These are phyloP conservation scores for Diplogasteroides magnus DNA, from an alignment of 1,140 invertebrate genomes.

Conservation along the genomic window DNA sequence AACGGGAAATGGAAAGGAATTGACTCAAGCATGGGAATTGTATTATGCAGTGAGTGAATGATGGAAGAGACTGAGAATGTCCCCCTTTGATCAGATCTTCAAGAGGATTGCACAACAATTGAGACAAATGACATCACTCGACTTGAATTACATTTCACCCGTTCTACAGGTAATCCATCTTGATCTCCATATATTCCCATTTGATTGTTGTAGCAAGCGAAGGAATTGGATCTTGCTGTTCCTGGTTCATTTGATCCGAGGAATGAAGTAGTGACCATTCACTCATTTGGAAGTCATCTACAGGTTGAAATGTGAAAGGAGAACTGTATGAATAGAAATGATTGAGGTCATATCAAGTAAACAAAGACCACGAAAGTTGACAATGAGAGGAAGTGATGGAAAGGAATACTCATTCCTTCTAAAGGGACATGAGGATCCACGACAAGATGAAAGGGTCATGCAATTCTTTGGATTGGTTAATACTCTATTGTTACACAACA, in stretches of 20 bases:
- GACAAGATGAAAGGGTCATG: conserved; percentile 99
- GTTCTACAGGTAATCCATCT: conserved; percentile 2
- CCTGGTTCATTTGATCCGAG: conserved; percentile 75
- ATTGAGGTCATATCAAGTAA: conserved; percentile 94
- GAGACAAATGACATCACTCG: conserved; percentile 67
- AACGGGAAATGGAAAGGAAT: conserved; percentile 76
- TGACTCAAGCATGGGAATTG: conserved; percentile 96
- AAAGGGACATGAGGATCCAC: conserved; percentile 96
- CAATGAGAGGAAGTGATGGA: conserved; percentile 87
- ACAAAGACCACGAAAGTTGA: conserved; percentile 87
- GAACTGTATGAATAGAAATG: conserved; percentile 73
- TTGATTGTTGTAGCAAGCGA: conserved; percentile 72
- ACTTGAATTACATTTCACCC: conserved; percentile 90
- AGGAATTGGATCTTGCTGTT: conserved; percentile 87
- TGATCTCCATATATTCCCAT: background rate
- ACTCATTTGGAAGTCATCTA: conserved; percentile 71
- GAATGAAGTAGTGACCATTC: conserved; percentile 74
- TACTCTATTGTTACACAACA: conserved; percentile 83
- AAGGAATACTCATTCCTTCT: conserved; percentile 96
- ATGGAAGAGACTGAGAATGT: no score
- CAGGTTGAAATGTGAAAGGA: conserved; percentile 75
- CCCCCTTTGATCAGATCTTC: conserved; percentile 70
- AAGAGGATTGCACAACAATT: conserved; percentile 86
- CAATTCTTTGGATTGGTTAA: conserved; percentile 98
- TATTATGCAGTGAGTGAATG: conserved; percentile 68